Evolutionary conservation across 2,113 vertebrate species (phyloP).

Genomic region (Tupaia tana): DNA sequence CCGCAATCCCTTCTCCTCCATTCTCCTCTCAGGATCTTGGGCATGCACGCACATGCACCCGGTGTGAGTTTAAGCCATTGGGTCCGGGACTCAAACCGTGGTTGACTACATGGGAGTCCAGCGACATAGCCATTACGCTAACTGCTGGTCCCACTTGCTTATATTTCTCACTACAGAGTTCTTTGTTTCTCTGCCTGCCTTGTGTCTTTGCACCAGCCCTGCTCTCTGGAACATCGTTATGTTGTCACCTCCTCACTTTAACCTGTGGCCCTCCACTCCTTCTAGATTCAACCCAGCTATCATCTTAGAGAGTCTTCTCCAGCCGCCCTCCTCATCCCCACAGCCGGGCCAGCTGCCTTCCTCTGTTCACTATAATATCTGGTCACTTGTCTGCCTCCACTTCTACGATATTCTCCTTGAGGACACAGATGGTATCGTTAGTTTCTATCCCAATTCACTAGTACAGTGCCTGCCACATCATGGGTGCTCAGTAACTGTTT

Average conservation of each 20-base stretch:
- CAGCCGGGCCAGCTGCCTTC: not conserved
- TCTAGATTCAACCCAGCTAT: not conserved
- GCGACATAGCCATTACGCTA: too few relatives aligned
- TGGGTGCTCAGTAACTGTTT: not conserved
- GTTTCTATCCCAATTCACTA: not conserved
- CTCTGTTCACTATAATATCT: not conserved
- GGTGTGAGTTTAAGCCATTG: too few relatives aligned
- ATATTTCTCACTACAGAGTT: not conserved
- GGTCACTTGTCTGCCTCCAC: not conserved
- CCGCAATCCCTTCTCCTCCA: too few relatives aligned
- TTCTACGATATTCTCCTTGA: not conserved
- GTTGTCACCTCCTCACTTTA: not conserved
- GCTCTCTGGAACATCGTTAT: not conserved
- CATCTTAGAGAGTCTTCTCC: not conserved
- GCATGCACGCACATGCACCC: too few relatives aligned
- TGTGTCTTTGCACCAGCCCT: not conserved
- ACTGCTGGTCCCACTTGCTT: not conserved
- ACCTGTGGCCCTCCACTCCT: not conserved
- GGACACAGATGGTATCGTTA: not conserved
- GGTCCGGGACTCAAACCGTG: too few relatives aligned
- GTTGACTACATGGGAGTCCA: too few relatives aligned
- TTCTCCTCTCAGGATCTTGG: too few relatives aligned
- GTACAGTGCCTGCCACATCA: not conserved
- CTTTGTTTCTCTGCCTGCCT: accelerated
- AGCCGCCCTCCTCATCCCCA: not conserved